phyloP scores from a whole-genome alignment of 2,113 vertebrate genomes.

The Cyphomyrus plagiostoma region DNA sequence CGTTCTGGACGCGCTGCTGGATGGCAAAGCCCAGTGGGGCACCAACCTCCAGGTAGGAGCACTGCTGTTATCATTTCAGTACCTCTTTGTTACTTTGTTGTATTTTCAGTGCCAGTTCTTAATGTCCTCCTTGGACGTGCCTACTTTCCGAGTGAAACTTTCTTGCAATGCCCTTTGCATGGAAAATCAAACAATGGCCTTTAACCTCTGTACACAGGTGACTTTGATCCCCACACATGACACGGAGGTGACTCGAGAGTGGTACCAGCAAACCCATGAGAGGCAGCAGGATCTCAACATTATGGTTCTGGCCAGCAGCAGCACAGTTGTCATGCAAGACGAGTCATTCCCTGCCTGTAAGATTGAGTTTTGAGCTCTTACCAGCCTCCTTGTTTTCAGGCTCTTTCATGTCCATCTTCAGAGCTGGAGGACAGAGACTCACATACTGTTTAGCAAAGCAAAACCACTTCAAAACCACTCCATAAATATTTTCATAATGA shows the following conservation, averaged over 20 bases:
- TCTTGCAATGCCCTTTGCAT: not conserved
- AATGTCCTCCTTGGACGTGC: not conserved
- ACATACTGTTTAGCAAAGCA: not conserved
- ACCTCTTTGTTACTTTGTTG: not conserved
- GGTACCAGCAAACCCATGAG: constrained; percentile 98
- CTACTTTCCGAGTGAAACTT: not conserved
- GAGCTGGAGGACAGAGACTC: not conserved
- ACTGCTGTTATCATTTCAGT: not conserved
- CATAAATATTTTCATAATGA: not conserved
- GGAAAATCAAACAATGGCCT: not conserved
- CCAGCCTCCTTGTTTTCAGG: not conserved
- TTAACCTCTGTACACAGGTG: constrained; percentile 61
- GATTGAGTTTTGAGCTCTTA: constrained; percentile 86
- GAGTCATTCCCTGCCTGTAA: constrained; percentile 99
- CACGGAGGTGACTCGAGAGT: constrained; percentile 91
- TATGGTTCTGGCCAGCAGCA: constrained; percentile 97
- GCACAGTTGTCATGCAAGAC: constrained; percentile 98
- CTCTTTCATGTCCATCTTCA: not conserved
- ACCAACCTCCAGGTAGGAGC: constrained; percentile 84
- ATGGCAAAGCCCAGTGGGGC: constrained; percentile 94
- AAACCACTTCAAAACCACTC: not conserved
- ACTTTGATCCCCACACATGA: constrained; percentile 96
- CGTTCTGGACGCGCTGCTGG: constrained; percentile 86
- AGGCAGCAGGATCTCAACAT: constrained; percentile 93
- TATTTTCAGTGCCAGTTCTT: not conserved